Evolutionary conservation across 2,797 vertebrate species (phyloP).

Genomic region (Gymnoscopelus microlampas): DNA sequence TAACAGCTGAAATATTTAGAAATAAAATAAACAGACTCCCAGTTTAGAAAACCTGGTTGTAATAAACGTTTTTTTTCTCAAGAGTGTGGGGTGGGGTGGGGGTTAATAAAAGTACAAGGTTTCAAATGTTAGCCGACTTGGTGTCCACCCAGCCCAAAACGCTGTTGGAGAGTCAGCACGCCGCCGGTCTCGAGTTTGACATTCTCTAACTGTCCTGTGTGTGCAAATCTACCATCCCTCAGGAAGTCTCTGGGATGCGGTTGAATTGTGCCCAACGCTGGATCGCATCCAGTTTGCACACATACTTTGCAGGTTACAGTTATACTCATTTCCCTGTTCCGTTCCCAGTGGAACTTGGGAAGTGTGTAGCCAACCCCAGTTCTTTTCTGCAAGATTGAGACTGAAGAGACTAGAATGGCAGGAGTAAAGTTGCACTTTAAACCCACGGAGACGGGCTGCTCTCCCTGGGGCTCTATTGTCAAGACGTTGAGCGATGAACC

Average conservation of each 20-base stretch:
- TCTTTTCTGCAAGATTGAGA: slow-evolving; percentile 16
- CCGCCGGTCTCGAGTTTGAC: background rate
- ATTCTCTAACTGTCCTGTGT: background rate
- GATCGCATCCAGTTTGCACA: background rate
- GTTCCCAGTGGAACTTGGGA: background rate
- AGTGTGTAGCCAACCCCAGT: background rate
- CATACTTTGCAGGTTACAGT: slow-evolving; percentile 4
- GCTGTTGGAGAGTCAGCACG: background rate
- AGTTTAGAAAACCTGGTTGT: slow-evolving; percentile 35
- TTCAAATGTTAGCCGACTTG: slow-evolving; percentile 1
- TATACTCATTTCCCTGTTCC: slow-evolving; percentile 18
- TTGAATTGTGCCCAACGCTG: background rate
- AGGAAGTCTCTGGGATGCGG: slow-evolving; percentile 5
- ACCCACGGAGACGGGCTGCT: slow-evolving; percentile 32
- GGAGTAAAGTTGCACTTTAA: slow-evolving; percentile 26
- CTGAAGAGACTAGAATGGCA: slow-evolving; percentile 1
- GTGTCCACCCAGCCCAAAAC: background rate
- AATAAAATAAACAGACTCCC: slow-evolving; percentile 26
- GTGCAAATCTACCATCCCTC: background rate
- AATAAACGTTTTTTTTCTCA: slow-evolving; percentile 23
- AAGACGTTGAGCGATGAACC: slow-evolving; percentile 38
- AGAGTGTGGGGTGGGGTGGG: background rate
- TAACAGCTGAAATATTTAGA: slow-evolving; percentile 26
- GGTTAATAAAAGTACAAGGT: slow-evolving; percentile 10
- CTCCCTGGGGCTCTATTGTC: slow-evolving; percentile 34